A percentile compares a stretch with the other conserved stretches of the same genome.
These are phyloP conservation scores for Chloromyia formosa DNA, from an alignment of 2,888 invertebrate genomes.

Conservation along the genomic window DNA sequence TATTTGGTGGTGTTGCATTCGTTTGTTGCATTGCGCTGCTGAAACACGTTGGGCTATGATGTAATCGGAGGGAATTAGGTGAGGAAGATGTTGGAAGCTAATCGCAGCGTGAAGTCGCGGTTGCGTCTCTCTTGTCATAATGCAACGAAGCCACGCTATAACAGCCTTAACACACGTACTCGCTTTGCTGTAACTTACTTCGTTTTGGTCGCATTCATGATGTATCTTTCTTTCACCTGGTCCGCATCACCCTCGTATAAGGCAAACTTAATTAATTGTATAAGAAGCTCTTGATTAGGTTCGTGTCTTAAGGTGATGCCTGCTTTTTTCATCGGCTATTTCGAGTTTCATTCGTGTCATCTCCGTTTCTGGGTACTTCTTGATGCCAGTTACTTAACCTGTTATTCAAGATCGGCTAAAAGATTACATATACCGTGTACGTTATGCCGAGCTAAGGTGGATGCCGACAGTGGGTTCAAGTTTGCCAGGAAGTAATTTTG, in stretches of 20 bases:
- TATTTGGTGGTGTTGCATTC: background rate
- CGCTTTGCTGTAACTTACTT: background rate
- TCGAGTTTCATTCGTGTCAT: slow-evolving; percentile 15
- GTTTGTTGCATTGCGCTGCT: slow-evolving; percentile 11
- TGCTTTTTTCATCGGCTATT: slow-evolving; percentile 1
- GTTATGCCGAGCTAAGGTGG: background rate
- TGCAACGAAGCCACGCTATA: slow-evolving; percentile 14
- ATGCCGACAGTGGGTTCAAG: slow-evolving; percentile 33
- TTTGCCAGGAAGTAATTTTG: slow-evolving; percentile 40
- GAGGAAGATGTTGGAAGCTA: slow-evolving; percentile 37
- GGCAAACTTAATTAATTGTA: slow-evolving; percentile 42
- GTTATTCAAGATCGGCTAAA: slow-evolving; percentile 13
- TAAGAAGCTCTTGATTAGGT: slow-evolving; percentile 43
- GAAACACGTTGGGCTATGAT: slow-evolving; percentile 33
- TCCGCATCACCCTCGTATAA: background rate
- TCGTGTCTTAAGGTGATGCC: slow-evolving; percentile 14
- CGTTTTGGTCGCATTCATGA: background rate
- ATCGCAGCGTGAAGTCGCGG: background rate
- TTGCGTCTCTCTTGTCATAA: background rate
- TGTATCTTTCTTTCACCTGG: background rate
- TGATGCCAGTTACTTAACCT: slow-evolving; percentile 17
- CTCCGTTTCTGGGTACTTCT: background rate
- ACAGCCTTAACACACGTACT: background rate
- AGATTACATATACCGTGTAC: background rate
- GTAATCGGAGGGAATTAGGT: slow-evolving; percentile 38